Percentiles rank a stretch among this genome's conserved stretches.
phyloP scores from a whole-genome alignment of 2,888 invertebrate genomes.

The Rapana venosa region DNA sequence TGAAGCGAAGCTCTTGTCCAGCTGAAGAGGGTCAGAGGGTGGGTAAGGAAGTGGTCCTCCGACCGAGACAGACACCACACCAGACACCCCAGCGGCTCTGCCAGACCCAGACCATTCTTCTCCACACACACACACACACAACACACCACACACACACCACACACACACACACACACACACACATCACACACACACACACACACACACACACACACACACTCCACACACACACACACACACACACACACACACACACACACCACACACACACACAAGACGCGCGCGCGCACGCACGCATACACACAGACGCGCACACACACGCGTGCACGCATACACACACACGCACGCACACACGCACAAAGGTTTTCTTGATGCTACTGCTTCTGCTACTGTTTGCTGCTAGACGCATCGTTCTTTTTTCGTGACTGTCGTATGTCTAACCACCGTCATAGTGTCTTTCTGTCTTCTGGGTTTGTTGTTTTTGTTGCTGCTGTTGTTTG shows the following conservation, averaged over 20 bases:
- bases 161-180: background rate
- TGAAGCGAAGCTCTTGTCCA: too few species aligned
- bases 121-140: background rate
- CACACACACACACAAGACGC: background rate
- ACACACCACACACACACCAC: background rate
- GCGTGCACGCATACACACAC: conserved; percentile 20
- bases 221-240: conserved; percentile 30
- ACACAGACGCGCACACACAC: background rate
- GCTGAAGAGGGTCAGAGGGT: too few species aligned
- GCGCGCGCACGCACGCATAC: background rate
- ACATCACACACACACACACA: background rate
- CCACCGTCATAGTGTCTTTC: background rate
- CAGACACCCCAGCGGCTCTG: too few species aligned
- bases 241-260: conserved; percentile 1
- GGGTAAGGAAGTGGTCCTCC: too few species aligned
- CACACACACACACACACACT: background rate
- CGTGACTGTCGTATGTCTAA: background rate
- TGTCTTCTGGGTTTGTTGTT: background rate
- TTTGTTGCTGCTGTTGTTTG: too few species aligned
- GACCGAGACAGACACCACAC: too few species aligned
- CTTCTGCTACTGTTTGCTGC: background rate
- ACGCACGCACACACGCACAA: background rate
- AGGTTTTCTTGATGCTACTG: background rate
- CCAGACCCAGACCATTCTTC: background rate
- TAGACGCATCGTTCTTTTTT: background rate